Base-by-base conservation (phyloP, 2,888 invertebrate species). In the Tachina fera region DNA sequence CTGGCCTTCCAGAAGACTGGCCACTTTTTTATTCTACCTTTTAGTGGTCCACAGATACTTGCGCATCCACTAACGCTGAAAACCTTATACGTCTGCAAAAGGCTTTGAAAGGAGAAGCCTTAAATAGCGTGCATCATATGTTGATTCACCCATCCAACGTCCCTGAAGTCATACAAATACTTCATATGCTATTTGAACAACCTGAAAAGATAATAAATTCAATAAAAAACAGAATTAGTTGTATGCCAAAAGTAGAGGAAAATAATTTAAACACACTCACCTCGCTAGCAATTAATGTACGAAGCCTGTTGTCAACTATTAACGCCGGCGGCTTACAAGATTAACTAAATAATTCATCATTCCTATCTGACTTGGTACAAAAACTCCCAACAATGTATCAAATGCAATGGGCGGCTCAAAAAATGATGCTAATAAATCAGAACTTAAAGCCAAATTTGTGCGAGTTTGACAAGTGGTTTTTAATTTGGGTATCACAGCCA, bases 371-470 rank as follows among this genome's bases (percentile, higher is more conserved):
- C 6, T 19, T 63, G 16, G 2, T 6, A 63, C 45, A 63, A 45
- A 63, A 63, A 22, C 45, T 63, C 5, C 63, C 41, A 3, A 0
- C 19, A 13, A 0, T 1, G 2, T 63, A 45, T 22, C 43, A 41
- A 60, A 60, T 39, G 39, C 60, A 60, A 39, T 56, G 56, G 22
- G 56, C 19, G 1, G 10, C 56, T 8, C 9, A 60, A 41, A 60
- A 60, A 60, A 1, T 60, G 9, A 1, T n/a, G 2, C 39, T 60
- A 9, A 39, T 60, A 13, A n/a, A n/a, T 9, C n/a, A 63, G 22
- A 63, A 45, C 43, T 47, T 22, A 63, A 45, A 60, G 22, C 39
- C 19, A 60, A 60, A 60, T 39, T 60, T 39, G 39, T 14, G 14
- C 1, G 60, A 60, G n/a, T 60, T 39, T 39, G 39, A 14, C 60